Percentiles rank a stretch among this genome's conserved stretches.
Conservation (phyloP, 2,797 vertebrate species). For the Naso thynnoides region DNA sequence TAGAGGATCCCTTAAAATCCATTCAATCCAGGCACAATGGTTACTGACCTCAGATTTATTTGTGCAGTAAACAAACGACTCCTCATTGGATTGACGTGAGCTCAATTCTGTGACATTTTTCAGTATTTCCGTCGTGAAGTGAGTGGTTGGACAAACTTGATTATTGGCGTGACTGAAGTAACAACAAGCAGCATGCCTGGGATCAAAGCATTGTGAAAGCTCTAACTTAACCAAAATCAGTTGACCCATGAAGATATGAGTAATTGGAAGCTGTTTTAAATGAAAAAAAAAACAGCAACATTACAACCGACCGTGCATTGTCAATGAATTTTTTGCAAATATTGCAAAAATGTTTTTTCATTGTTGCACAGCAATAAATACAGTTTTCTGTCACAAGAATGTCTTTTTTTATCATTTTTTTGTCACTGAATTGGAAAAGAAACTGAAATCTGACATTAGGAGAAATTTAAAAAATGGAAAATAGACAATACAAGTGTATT, state of each 20-base stretch:
- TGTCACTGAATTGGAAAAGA: background rate
- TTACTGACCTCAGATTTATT: constrained; percentile 18
- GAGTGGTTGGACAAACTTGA: constrained; percentile 39
- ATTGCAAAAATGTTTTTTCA: background rate
- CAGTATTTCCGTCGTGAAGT: constrained; percentile 33
- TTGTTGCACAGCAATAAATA: background rate
- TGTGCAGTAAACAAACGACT: constrained; percentile 16
- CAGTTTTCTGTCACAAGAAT: background rate
- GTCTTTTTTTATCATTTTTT: background rate
- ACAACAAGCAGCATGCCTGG: constrained; percentile 41
- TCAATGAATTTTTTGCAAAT: background rate
- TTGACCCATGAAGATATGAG: constrained; percentile 32
- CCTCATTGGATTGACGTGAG: constrained; percentile 19
- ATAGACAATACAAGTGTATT: no score
- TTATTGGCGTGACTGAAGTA: constrained; percentile 42
- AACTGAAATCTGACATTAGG: background rate
- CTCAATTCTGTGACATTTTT: constrained; percentile 28
- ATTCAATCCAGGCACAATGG: constrained; percentile 5
- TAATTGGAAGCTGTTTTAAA: constrained; percentile 25
- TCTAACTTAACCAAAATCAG: constrained; percentile 53
- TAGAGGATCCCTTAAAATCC: constrained; percentile 2
- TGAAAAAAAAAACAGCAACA: constrained; percentile 29
- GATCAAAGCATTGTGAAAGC: constrained; percentile 49
- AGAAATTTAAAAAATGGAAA: background rate
- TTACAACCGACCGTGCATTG: background rate